phyloP scores from a whole-genome alignment of 2,888 invertebrate species.

The Zaprionus bogoriensis region DNA sequence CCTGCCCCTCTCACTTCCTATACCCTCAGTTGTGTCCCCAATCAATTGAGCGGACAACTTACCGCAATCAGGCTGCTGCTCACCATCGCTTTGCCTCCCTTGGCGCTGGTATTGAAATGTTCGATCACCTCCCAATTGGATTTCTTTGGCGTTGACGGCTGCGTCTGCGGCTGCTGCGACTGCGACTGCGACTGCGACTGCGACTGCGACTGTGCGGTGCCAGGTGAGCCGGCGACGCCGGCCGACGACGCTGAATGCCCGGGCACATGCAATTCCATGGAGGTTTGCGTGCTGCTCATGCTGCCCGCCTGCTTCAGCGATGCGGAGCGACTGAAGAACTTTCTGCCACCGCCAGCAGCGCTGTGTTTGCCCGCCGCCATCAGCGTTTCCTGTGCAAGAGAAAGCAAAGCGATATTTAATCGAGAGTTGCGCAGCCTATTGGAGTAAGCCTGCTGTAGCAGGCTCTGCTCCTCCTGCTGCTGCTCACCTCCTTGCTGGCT shows the following conservation, averaged over 20 bases:
- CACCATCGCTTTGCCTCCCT: slow-evolving; percentile 85
- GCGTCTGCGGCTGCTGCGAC: too few species aligned
- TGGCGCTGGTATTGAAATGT: slow-evolving; percentile 88
- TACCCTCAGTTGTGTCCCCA: neutral
- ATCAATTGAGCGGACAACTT: slow-evolving; percentile 76
- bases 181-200: too few species aligned
- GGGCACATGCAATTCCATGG: slow-evolving; percentile 80
- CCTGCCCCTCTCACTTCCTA: neutral
- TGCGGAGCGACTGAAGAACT: slow-evolving; percentile 85
- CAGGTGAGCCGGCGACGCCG: slow-evolving; percentile 31
- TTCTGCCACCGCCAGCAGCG: slow-evolving; percentile 55
- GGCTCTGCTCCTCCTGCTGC: neutral
- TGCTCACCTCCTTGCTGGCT: slow-evolving; percentile 80
- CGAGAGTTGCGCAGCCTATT: too few species aligned
- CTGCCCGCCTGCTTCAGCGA: slow-evolving; percentile 84
- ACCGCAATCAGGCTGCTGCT: slow-evolving; percentile 87
- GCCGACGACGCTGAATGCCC: slow-evolving; percentile 56
- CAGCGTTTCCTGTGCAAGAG: slow-evolving; percentile 16
- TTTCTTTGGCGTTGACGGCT: slow-evolving; percentile 88
- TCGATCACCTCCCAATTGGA: slow-evolving; percentile 96
- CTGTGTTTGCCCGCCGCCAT: slow-evolving; percentile 54
- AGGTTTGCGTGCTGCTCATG: slow-evolving; percentile 73
- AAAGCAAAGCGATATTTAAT: neutral
- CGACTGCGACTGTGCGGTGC: too few species aligned
- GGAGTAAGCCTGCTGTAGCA: too few species aligned